Conservation (phyloP, 2,888 invertebrate species). For the Drosophila borborema region DNA sequence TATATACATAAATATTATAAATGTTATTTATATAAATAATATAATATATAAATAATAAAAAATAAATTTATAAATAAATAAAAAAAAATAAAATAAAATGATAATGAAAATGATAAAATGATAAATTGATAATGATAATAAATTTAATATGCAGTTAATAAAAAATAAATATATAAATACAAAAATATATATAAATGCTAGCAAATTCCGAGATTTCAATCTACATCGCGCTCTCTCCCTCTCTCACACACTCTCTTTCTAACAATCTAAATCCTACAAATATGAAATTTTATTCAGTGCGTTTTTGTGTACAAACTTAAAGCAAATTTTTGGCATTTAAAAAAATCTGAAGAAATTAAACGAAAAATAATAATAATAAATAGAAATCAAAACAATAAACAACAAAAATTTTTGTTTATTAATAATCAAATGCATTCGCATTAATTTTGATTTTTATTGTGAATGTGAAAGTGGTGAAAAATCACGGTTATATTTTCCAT, state of each 20-base stretch:
- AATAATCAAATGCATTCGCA: slow-evolving; percentile 38
- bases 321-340: slow-evolving; percentile 7
- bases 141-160: too few species aligned
- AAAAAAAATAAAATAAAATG: too few species aligned
- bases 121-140: too few species aligned
- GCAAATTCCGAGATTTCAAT: neutral
- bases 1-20: too few species aligned
- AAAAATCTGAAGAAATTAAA: neutral
- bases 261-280: slow-evolving; percentile 7
- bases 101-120: too few species aligned
- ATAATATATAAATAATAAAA: too few species aligned
- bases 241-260: neutral
- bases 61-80: too few species aligned
- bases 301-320: slow-evolving; percentile 9
- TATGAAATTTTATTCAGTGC: slow-evolving; percentile 11
- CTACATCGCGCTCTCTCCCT: neutral
- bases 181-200: neutral
- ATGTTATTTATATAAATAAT: too few species aligned
- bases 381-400: slow-evolving; percentile 31
- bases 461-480: slow-evolving; percentile 69
- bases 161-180: too few species aligned
- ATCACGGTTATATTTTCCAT: slow-evolving; percentile 38
- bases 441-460: slow-evolving; percentile 50
- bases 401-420: slow-evolving; percentile 13
- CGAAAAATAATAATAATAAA: neutral